Evolutionary conservation across 2,113 vertebrate species (phyloP).

Genomic region (Microcebus jonahi): DNA sequence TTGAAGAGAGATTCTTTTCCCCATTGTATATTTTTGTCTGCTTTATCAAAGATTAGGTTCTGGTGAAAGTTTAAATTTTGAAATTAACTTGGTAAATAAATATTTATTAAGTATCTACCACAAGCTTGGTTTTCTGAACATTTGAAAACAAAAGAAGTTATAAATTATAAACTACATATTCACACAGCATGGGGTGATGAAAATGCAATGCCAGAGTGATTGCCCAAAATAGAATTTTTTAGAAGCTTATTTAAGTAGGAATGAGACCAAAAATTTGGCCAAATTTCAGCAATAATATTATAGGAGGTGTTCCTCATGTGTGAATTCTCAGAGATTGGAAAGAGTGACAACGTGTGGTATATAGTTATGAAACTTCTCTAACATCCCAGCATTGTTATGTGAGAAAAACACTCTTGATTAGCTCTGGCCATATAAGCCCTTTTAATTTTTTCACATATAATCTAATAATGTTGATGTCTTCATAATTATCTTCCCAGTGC

Average conservation of each 20-base stretch:
- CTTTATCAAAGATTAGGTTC: no score
- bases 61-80: not conserved
- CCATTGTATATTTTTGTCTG: no score
- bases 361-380: not conserved
- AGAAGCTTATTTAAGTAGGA: not conserved
- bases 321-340: not conserved
- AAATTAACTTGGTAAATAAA: constrained; percentile 2
- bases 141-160: constrained; percentile 26
- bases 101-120: not conserved
- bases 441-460: not conserved
- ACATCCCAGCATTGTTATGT: not conserved
- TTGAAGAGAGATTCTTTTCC: no score
- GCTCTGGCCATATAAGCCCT: not conserved
- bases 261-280: not conserved
- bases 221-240: not conserved
- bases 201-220: not conserved
- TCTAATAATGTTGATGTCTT: not conserved
- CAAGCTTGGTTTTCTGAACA: not conserved
- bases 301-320: not conserved
- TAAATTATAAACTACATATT: not conserved
- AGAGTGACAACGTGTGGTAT: not conserved
- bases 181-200: not conserved
- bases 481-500: not conserved
- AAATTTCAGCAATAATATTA: not conserved
- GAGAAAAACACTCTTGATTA: not conserved